Evolutionary conservation across 2,797 vertebrate genomes (phyloP), one percentile per base, ranked within the genome.

Genomic region (Characodon lateralis): DNA sequence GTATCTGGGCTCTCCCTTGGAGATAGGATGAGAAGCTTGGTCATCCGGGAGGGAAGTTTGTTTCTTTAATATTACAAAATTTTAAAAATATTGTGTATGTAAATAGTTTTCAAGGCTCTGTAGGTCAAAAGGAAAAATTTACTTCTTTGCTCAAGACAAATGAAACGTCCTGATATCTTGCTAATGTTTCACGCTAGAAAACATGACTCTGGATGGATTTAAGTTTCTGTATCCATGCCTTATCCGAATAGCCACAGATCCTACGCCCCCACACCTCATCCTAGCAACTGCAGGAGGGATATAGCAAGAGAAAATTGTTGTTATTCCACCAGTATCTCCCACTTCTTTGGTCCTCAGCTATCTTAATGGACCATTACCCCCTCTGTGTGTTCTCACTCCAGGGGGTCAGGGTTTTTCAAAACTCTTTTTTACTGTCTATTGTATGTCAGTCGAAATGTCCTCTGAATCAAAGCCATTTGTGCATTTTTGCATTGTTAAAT

Each of bases 361-460:
- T 92, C 88, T 91, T 91, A 93, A 94, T 90, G 90, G 89, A 82
- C 91, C 89, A 92, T 94, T 93, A 93, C 89, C 88, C 78, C 89
- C 88, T 86, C 87, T 75, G 88, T 92, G 84, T 72, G 89, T 76
- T 80, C 78, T 83, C 87, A 28, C 87, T 85, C 78, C 63, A 53
- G 83, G 85, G 85, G 78, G 85, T 82, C 82, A 65, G 73, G 76
- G 83, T 86, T 87, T 92, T 80, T 82, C 85, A 68, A 68, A 74
- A 48, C 71, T 88, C 78, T 87, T 89, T 74, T 78, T 85, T 53
- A 85, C 80, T 74, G 78, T 78, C 79, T 75, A 80, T 13, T 72
- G 31, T 61, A 70, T 89, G 69, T 89, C 73, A 70, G 76, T 68
- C 85, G 78, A 78, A 58, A 85, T 71, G 63, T 69, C 71, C 28